phyloP scores from a whole-genome alignment of 2,113 vertebrate species.

The Cololabis saira region DNA sequence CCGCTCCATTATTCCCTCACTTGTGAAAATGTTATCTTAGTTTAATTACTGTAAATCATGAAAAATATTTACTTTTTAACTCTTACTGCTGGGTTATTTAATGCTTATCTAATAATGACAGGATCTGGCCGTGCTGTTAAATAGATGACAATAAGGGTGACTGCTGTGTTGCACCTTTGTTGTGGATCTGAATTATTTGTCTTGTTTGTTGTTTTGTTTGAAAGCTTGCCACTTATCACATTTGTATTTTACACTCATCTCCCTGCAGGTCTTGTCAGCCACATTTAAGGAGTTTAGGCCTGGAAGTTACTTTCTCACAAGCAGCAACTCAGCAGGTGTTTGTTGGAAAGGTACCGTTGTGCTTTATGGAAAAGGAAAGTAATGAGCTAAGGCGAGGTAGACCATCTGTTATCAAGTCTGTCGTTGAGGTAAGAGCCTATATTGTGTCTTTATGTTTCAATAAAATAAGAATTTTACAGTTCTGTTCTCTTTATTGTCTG shows the following conservation, averaged over 20 bases:
- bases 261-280: constrained; percentile 85
- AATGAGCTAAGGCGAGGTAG: constrained; percentile 89
- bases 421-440: constrained; percentile 86
- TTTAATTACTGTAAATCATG: no score
- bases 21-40: no score
- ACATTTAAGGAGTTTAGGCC: constrained; percentile 85
- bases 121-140: no score
- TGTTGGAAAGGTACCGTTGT: constrained; percentile 89
- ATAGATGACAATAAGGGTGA: no score
- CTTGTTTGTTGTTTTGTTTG: no score
- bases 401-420: constrained; percentile 83
- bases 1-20: no score
- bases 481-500: not conserved
- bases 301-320: constrained; percentile 87
- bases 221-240: no score
- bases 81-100: no score
- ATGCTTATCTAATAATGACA: no score
- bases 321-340: constrained; percentile 76
- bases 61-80: no score
- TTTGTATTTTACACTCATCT: not conserved
- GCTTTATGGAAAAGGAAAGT: constrained; percentile 93
- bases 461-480: not conserved
- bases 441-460: not conserved
- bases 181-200: no score
- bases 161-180: no score